Evolutionary conservation across 2,113 vertebrate genomes (phyloP), one percentile per base, ranked within the genome.

Genomic region (Bubo bubo): DNA sequence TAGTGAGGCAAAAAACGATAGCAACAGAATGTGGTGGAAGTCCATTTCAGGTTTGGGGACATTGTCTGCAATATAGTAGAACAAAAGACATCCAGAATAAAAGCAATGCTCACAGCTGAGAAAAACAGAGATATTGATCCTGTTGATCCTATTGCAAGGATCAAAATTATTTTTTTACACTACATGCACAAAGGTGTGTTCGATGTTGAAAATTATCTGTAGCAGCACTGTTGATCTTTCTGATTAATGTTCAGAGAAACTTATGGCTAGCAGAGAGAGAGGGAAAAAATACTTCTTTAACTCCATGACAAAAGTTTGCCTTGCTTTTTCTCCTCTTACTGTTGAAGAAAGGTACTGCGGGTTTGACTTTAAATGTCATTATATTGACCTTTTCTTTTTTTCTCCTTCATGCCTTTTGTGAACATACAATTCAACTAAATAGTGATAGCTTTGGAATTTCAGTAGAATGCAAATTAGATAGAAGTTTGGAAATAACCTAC

Each of bases 121-220:
- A 75, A 94, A 79, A 96, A 82, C 56, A 87, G 45, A 93, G 47
- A 49, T 96, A 93, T 67, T 91, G 91, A 96, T 97, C 94, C 94
- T 96, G 92, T 67, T 91, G 91, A 96, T 97, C 94, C 94, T 95
- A 76, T 81, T 83, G 30, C 43, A 86, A 91, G 79, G 53, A 76
- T 90, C 66, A 75, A 95, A 89, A 62, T 80, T 84, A 19, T 93
- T 95, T 97, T 97, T 96, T 95, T 95, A 89, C 84, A 79, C 85
- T 92, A 79, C 77, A 92, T 94, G 92, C 77, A 91, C 80, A 93
- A 96, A 95, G 62, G 49, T 96, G 52, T 37, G 68, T 92, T 96
- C 3, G 2, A n/a, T 72, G 83, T 96, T 94, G 90, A 94, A 97
- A 97, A 96, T 96, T 94, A 63, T 92, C 91, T 97, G 56, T 94